Base-by-base conservation (phyloP, 2,888 invertebrate species). In the Scaptomyza tumidula region DNA sequence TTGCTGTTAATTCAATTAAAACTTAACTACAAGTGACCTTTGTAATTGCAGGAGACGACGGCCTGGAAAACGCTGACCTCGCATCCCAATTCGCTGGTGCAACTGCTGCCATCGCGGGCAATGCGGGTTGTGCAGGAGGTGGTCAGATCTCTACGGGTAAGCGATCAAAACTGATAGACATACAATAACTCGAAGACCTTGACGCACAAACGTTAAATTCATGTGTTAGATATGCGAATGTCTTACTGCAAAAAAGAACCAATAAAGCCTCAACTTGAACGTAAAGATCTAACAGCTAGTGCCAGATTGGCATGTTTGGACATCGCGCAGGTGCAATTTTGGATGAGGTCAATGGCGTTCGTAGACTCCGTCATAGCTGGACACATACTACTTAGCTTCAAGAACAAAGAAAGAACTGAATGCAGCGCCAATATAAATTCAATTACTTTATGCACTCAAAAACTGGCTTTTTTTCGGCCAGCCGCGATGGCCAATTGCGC, bases 81-180 rank as follows among this genome's bases (percentile, higher is more conserved):
- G 66, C 91, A 92, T 80, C 92, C 92, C 53, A 92, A 92, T 80
- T 91, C 92, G 24, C 69, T 92, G 67, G 92, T 91, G 54, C 91
- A 91, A 57, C 84, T 89, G 59, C 76, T 92, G 66, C 92, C 92
- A 3, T 91, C 91, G 61, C 90, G 92, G 14, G 92, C 92, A 35
- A 92, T 92, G 92, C 90, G 91, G 45, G 92, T 91, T 64, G 92
- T 92, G 61, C 92, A 91, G 88, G 92, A 92, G 85, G 92, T 92
- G 64, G 92, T 92, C 53, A 86, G 92, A 55, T 90, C 91, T 62
- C 79, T 92, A 56, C 88, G 92, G 76, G 92, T 92, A 90, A 91
- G 91, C 14, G 55, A 16, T 19, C 14, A 16, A 52, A 41, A 29
- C 11, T 16, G 14, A 11, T 9, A 39, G 14, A 14, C 39, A 35